phyloP scores from a whole-genome alignment of 1,140 invertebrate genomes.

The Drosophila parvula region DNA sequence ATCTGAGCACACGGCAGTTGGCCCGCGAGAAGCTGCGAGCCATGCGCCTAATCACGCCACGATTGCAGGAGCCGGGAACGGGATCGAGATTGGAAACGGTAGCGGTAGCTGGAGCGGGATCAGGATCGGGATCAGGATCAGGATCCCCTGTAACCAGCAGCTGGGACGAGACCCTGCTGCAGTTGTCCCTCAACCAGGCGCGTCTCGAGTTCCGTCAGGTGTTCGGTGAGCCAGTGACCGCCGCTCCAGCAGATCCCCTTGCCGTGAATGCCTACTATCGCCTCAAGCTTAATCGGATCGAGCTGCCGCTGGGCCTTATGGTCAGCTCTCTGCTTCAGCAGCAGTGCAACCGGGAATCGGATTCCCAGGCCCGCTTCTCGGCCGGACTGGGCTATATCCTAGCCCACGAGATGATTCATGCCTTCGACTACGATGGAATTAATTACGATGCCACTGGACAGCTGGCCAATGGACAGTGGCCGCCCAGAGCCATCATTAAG shows the following conservation, averaged over 20 bases:
- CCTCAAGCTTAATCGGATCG: slow-evolving; percentile 69
- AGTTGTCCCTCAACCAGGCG: slow-evolving; percentile 44
- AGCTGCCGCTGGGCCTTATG: slow-evolving; percentile 71
- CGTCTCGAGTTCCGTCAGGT: slow-evolving; percentile 40
- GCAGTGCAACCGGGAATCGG: neutral
- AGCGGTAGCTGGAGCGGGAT: too few relatives aligned
- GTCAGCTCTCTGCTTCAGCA: slow-evolving; percentile 34
- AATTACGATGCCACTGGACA: slow-evolving; percentile 72
- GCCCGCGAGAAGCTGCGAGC: slow-evolving; percentile 63
- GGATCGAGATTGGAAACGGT: neutral
- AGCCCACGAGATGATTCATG: slow-evolving; percentile 75
- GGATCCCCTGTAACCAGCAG: neutral
- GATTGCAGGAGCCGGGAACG: slow-evolving; percentile 1
- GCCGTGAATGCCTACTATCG: slow-evolving; percentile 77
- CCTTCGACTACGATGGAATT: slow-evolving; percentile 78
- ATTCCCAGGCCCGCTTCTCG: slow-evolving; percentile 22
- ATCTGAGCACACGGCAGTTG: slow-evolving; percentile 32
- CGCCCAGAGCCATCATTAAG: slow-evolving; percentile 62
- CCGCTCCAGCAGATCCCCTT: slow-evolving; percentile 47
- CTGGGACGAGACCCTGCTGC: slow-evolving; percentile 66
- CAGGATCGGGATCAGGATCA: neutral
- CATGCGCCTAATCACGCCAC: slow-evolving; percentile 61
- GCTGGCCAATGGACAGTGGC: slow-evolving; percentile 55
- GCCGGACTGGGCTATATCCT: slow-evolving; percentile 68
- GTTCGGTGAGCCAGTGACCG: slow-evolving; percentile 1